phyloP scores from a whole-genome alignment of 2,888 invertebrate genomes.

The Pseudoips prasinana region DNA sequence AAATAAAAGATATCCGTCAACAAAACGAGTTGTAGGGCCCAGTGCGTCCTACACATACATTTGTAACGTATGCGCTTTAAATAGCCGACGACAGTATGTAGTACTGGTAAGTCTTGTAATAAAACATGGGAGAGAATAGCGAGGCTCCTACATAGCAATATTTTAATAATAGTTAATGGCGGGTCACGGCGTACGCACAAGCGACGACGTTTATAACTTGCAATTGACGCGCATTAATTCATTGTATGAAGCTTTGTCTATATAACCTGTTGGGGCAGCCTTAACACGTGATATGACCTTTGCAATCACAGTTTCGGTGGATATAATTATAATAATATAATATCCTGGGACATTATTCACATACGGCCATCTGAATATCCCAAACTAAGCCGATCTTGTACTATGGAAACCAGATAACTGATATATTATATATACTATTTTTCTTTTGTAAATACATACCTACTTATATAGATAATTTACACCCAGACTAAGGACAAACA shows the following conservation, averaged over 20 bases:
- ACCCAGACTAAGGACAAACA: no score
- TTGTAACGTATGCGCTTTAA: conserved; percentile 74
- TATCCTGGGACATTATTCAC: no score
- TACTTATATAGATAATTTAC: no score
- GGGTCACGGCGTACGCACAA: conserved; percentile 67
- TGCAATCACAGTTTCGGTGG: no score
- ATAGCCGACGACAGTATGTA: conserved; percentile 76
- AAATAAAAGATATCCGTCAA: conserved; percentile 56
- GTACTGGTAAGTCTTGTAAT: conserved; percentile 61
- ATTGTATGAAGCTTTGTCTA: conserved; percentile 58
- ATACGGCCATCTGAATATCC: no score
- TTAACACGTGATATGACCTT: no score
- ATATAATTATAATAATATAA: no score
- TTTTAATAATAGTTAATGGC: conserved; percentile 81
- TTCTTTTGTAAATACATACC: no score
- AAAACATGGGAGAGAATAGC: conserved; percentile 77
- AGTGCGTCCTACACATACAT: conserved; percentile 68
- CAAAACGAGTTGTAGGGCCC: conserved; percentile 44
- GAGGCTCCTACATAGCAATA: conserved; percentile 73
- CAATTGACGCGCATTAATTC: conserved; percentile 74
- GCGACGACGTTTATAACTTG: conserved; percentile 75
- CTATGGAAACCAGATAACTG: no score
- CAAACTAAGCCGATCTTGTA: no score
- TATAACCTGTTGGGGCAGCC: conserved; percentile 33
- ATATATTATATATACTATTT: no score